Evolutionary conservation across 1,140 invertebrate genomes (phyloP).

Genomic region (Holotrichia oblita): DNA sequence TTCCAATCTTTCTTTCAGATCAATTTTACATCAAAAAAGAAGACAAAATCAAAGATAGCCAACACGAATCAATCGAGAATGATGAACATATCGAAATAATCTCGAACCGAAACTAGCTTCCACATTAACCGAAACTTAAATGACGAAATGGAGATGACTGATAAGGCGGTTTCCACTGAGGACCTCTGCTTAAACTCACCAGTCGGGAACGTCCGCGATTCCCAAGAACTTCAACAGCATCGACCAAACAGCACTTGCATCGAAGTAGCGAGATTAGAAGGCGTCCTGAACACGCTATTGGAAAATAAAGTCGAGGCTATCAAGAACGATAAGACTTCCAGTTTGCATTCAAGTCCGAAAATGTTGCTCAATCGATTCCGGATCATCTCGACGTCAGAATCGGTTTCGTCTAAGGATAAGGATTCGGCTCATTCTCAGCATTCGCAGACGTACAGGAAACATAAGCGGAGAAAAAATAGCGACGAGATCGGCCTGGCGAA

Average conservation of each 20-base stretch:
- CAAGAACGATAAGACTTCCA: conserved; percentile 55
- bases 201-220: conserved; percentile 9
- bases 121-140: not conserved
- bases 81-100: not conserved
- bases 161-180: conserved; percentile 76
- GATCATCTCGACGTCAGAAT: conserved; percentile 51
- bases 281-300: conserved; percentile 71
- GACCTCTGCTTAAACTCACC: conserved; percentile 60
- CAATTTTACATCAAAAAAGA: not conserved
- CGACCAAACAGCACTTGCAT: conserved; percentile 49
- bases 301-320: conserved; percentile 67
- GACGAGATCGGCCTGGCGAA: conserved; percentile 37
- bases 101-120: not conserved
- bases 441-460: conserved; percentile 41
- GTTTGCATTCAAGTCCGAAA: conserved; percentile 55
- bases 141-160: conserved; percentile 53
- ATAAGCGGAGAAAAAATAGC: conserved; percentile 39
- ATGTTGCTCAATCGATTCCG: conserved; percentile 54
- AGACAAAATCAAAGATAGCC: not conserved
- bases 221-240: conserved; percentile 10
- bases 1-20: not conserved
- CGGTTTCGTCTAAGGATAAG: conserved; percentile 48
- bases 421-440: conserved; percentile 42
- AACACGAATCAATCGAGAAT: not conserved
- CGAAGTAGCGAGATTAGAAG: conserved; percentile 71